Base-by-base conservation (phyloP, 2,888 invertebrate species). In the Tuberolachnus salignus region DNA sequence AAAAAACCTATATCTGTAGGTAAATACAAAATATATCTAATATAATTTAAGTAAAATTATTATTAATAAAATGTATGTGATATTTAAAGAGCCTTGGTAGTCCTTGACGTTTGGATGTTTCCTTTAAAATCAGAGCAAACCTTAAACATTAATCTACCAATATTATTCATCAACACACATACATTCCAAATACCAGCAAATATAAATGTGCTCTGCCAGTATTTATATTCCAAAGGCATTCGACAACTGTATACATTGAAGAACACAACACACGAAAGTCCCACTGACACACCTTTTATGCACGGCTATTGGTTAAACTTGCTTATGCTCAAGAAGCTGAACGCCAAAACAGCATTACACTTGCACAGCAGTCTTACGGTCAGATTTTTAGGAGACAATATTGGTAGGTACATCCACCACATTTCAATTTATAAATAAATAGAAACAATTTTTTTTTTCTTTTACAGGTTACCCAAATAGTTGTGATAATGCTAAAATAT, bases 71-170 rank as follows among this genome's bases (percentile, higher is more conserved):
- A n/a, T n/a, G n/a, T 34, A 34, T 34, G 34, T 34, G 34, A 6
- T 34, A 51, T n/a, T n/a, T 19, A 42, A 23, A 88, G 88, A 81
- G 84, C 85, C 80, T 88, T 88, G 14, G 85, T 89, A 14, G 86
- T 89, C 44, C 82, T 90, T 59, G 90, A 90, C 84, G 88, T 89
- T 0, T 90, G 90, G 90, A 88, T 90, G 88, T 89, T 88, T 83
- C 88, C 90, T 0, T 84, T 90, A 46, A 88, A 88, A 84, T 85
- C 86, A 71, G 87, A 87, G 81, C 81, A 84, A 13, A 86, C 86
- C 46, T 83, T 88, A 44, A 81, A 84, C 1, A 84, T 88, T 3
- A 83, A 84, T 13, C 87, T 88, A 83, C 89, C 89, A 0, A 83
- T 89, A 67, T 82, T 89, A 26, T 89, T 89, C 83, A 85, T 90